Base-by-base conservation (phyloP, 2,797 vertebrate genomes). In the Triplophysa yarkandensis region DNA sequence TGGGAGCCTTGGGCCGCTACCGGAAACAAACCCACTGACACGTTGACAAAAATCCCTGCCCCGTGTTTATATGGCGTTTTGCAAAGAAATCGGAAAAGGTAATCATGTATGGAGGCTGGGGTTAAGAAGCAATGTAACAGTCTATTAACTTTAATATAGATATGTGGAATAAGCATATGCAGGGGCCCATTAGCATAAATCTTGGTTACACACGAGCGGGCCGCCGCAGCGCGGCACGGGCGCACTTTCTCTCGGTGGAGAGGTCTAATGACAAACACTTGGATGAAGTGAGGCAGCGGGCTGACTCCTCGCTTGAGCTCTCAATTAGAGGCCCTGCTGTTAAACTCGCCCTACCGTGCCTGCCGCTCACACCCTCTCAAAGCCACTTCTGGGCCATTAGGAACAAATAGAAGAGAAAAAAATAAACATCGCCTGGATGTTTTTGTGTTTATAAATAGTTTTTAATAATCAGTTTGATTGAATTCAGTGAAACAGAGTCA, bases 61-160 rank as follows among this genome's bases (percentile, higher is more conserved):
- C 93, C 92, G 91, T 97, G 95, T 96, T 98, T 97, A 96, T 97
- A 93, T 94, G 86, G 86, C 93, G 89, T 90, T 91, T 96, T 96
- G 96, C 92, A 92, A 94, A 95, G 95, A 95, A 98, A 98, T 98
- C 95, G 95, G 94, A 92, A 91, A 95, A 97, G 94, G 95, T 98
- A 99, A 99, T 98, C 96, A 97, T 96, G 96, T 97, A 96, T 98
- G 93, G 95, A 98, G 94, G 91, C 91, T 83, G 93, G 93, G 97
- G 97, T 99, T 99, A 99, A 98, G 95, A 98, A 98, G 95, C 95
- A 98, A 98, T 99, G 97, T 98, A 98, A 99, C 97, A 98, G 95
- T 94, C 96, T 97, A 99, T 99, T 99, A 98, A 97, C 94, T 97
- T 98, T 98, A 96, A 99, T 99, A 97, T 96, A 98, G 95, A 98